A percentile compares a stretch with the other conserved stretches of the same genome.
phyloP scores from a whole-genome alignment of 2,888 invertebrate species.

The Ptilodon capucinus region DNA sequence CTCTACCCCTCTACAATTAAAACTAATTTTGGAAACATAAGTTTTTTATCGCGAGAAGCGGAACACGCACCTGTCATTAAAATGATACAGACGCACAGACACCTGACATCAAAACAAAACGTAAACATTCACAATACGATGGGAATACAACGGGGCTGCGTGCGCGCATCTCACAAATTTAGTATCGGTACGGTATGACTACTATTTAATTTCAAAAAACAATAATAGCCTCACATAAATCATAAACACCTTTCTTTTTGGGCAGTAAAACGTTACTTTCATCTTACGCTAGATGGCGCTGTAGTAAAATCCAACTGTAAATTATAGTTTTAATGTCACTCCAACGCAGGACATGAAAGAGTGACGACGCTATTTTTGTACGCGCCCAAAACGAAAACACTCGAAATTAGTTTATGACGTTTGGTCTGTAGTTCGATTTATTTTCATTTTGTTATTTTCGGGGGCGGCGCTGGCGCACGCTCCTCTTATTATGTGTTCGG shows the following conservation, averaged over 20 bases:
- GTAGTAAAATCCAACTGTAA: slow-evolving; percentile 66
- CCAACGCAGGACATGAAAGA: slow-evolving; percentile 75
- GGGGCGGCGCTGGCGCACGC: slow-evolving; percentile 57
- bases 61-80: slow-evolving; percentile 27
- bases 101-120: slow-evolving; percentile 25
- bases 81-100: slow-evolving; percentile 13
- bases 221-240: slow-evolving; percentile 64
- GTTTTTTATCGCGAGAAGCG: no score
- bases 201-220: slow-evolving; percentile 61
- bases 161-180: slow-evolving; percentile 34
- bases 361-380: slow-evolving; percentile 79
- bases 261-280: slow-evolving; percentile 64
- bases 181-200: slow-evolving; percentile 47
- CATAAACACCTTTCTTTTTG: slow-evolving; percentile 70
- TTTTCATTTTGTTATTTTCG: slow-evolving; percentile 82
- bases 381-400: slow-evolving; percentile 77
- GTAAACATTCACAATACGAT: slow-evolving; percentile 28
- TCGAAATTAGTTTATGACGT: slow-evolving; percentile 83
- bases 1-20: slow-evolving; percentile 24
- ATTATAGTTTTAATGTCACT: slow-evolving; percentile 79
- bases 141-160: slow-evolving; percentile 25
- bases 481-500: slow-evolving; percentile 70
- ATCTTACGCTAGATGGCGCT: slow-evolving; percentile 73
- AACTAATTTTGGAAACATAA: slow-evolving; percentile 21
- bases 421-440: slow-evolving; percentile 82